Base-by-base conservation (phyloP, 1,140 invertebrate species). In the Drosophila murphyi region DNA sequence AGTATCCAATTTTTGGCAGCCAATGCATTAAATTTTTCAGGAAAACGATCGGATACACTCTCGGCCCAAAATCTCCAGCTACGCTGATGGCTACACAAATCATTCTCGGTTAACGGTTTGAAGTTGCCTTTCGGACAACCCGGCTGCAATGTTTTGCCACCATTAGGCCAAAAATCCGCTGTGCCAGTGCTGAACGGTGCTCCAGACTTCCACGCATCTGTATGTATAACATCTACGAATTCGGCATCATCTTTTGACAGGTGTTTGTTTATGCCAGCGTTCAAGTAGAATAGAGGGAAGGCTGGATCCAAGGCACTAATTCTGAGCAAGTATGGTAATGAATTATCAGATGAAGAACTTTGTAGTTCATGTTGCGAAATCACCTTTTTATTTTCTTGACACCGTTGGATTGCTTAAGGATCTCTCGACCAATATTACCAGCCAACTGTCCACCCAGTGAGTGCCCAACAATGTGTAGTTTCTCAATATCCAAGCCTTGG, bases 361-460 rank as follows among this genome's bases (percentile, higher is more conserved):
- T 5, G 12, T 1, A 10, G 10, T 7, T 8, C 29, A 32, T 4
- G n/a, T 45, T 4, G 43, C 5, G n/a, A 5, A 20, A 28, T 12
- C 10, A 92, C 92, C 92, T 91, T 50, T 82, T 87, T 4, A 93
- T 35, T 75, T 92, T 92, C 43, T 75, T 67, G 0, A 55, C 86
- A 10, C 80, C 78, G 39, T 83, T 80, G 31, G 77, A 78, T 4
- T 80, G 74, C 8, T 80, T 87, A n/a, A 82, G 77, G 3, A 94
- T 70, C 62, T 92, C 92, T 34, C 92, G 92, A 0, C 95, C 96
- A 1, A 95, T 93, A 54, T 95, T 94, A 0, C 96, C 96, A 3
- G 96, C 94, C 34, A 96, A 93, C 63, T 97, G 96, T 4, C 95
- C 95, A 0, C 96, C 96, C 43, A 97, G 91, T 4, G 96, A 96